Base-by-base conservation (phyloP, 1,140 invertebrate species). In the Pararge aegeria region DNA sequence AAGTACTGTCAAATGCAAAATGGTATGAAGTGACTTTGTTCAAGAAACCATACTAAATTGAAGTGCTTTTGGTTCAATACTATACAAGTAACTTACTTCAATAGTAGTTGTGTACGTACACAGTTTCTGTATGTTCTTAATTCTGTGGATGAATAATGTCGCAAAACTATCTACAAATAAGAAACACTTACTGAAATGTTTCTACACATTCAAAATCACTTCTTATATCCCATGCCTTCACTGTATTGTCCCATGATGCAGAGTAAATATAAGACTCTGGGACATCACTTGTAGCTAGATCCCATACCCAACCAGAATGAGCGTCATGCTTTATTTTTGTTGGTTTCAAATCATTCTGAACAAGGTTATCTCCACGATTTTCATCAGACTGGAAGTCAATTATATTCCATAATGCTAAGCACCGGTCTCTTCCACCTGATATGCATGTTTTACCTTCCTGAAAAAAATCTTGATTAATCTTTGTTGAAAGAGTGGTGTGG, bases 201-300 rank as follows among this genome's bases (percentile, higher is more conserved):
- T 87, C 63, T 18, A 83, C 55, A 68, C 76, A 80, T 51, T 73
- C 70, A 54, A 90, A 75, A 34, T 73, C 76, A 48, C 73, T 69
- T 16, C 57, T 60, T 21, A 90, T 68, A 51, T 90, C 89, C 90
- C 90, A 91, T 15, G 79, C 77, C 71, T 90, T 90, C 0, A 91
- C 86, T 49, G 84, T 83, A 53, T 85, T 89, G 57, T 91, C 90
- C 90, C 90, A 91, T 15, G 90, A 91, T 1, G 87, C 88, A 10
- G 90, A 91, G 46, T 86, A 89, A 19, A 90, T 57, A 48, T 70
- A 63, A 0, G 73, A 66, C 0, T 83, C 76, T 58, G 63, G 66
- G 9, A 80, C 68, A 54, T 80, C 71, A 55, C 85, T 78, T 6
- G 86, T 71, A 0, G 90, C 78, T 10, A 91, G 64, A 55, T 86